Conservation (phyloP, 2,888 invertebrate species). For the Amphipyra berbera region DNA sequence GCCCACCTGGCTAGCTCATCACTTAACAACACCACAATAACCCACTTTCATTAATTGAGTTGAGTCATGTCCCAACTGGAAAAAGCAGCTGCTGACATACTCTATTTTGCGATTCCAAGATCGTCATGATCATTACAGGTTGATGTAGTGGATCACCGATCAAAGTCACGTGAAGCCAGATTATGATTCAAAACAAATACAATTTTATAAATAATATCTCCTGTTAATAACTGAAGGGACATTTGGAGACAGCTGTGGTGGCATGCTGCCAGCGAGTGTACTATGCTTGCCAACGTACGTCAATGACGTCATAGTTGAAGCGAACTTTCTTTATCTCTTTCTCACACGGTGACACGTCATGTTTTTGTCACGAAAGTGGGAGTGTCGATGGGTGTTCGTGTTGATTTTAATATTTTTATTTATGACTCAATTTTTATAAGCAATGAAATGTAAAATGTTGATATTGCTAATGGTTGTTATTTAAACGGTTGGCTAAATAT, state of each 20-base stretch:
- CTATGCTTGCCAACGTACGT: conserved; percentile 66
- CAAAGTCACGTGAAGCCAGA: conserved; percentile 71
- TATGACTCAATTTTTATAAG: conserved; percentile 7
- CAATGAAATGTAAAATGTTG: too few species aligned
- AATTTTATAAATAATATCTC: conserved; percentile 82
- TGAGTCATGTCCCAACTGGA: conserved; percentile 18
- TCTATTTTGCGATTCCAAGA: conserved; percentile 37
- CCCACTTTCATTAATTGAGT: conserved; percentile 21
- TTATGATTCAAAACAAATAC: conserved; percentile 86
- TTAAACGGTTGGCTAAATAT: too few species aligned
- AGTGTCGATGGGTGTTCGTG: conserved; percentile 24
- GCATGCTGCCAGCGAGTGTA: conserved; percentile 77
- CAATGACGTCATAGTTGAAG: conserved; percentile 62
- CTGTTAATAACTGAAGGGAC: conserved; percentile 78
- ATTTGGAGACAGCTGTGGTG: conserved; percentile 79
- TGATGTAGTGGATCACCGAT: conserved; percentile 53
- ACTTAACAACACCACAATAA: conserved; percentile 11
- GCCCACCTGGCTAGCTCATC: neutral
- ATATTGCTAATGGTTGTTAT: too few species aligned
- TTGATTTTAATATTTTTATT: conserved; percentile 9
- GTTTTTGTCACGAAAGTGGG: conserved; percentile 47
- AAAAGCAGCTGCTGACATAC: conserved; percentile 29
- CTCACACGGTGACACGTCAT: conserved; percentile 43
- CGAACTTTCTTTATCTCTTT: conserved; percentile 33
- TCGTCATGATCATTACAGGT: conserved; percentile 49